phyloP scores from a whole-genome alignment of 1,140 invertebrate species.

The Neomicropteryx cornuta region DNA sequence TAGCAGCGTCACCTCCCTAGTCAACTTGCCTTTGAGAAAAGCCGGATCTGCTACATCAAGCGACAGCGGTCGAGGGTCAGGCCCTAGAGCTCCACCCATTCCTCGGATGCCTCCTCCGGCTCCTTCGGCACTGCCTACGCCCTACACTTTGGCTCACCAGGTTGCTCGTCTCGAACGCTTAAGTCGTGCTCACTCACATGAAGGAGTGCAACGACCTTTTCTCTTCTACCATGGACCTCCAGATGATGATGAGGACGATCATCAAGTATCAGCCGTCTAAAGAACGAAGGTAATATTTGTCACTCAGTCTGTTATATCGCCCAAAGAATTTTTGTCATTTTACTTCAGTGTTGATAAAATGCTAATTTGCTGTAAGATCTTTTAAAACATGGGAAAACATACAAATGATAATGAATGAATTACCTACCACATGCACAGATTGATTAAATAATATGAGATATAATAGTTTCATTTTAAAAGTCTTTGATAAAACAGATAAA shows the following conservation, averaged over 20 bases:
- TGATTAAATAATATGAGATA: no score
- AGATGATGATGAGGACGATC: slow-evolving; percentile 57
- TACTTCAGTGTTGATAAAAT: no score
- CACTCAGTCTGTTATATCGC: no score
- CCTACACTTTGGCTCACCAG: slow-evolving; percentile 69
- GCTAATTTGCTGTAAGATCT: no score
- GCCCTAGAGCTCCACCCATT: slow-evolving; percentile 36
- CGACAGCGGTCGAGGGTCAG: slow-evolving; percentile 76
- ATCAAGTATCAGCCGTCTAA: slow-evolving; percentile 39
- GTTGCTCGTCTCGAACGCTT: slow-evolving; percentile 64
- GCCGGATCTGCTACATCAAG: slow-evolving; percentile 77
- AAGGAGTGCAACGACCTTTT: slow-evolving; percentile 62
- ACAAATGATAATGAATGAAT: no score
- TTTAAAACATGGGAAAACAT: no score
- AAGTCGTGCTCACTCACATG: slow-evolving; percentile 74
- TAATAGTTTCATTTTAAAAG: no score
- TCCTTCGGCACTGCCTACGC: slow-evolving; percentile 55
- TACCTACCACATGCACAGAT: no score
- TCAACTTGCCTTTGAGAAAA: slow-evolving; percentile 79
- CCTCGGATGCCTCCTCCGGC: slow-evolving; percentile 43
- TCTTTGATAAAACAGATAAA: no score
- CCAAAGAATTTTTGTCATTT: no score
- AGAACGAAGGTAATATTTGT: no score
- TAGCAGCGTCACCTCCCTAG: slow-evolving; percentile 87
- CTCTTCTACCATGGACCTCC: slow-evolving; percentile 61